Evolutionary conservation across 2,113 vertebrate species (phyloP), one percentile per base, ranked within the genome.

Genomic region (Heterotis niloticus): DNA sequence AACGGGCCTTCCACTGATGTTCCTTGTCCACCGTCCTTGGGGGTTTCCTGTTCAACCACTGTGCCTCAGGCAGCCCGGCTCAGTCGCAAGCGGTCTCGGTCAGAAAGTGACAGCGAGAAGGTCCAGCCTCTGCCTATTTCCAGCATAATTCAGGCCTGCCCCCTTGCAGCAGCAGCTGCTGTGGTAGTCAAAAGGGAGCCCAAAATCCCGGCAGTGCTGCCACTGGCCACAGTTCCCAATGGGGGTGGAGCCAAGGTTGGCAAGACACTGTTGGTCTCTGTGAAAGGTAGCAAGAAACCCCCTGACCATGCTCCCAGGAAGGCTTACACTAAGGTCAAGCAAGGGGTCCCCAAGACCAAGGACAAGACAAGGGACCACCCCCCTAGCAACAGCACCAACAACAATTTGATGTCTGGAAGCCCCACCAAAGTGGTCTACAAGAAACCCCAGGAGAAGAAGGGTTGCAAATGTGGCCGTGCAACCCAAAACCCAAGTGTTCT

Each of bases 401-500:
- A 26, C 16, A 60, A 91, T 0, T 93, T 96, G 79, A 86, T 96
- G 83, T 96, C 96, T 0, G 95, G 96, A 82, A 97, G 96, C 86
- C 96, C 97, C 4, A 97, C 96, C 2, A 99, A 99, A 92, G 96
- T 96, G 82, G 95, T 96, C 76, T 99, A 98, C 75, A 99, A 99
- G 90, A 99, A 99, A 86, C 93, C 96, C 34, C 96, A 96, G 85
- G 98, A 99, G 91, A 99, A 99, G 90, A 99, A 98, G 88, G 98
- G 98, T 88, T 99, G 98, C 87, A 99, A 99, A 91, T 99, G 98
- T 83, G 98, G 98, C 88, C 92, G 97, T 87, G 98, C 98, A 86
- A 99, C 98, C 64, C 98, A 99, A 94, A 99, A 99, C 94, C 98
- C 98, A 90, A 98, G 96, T 86, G 98, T 99, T 95, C 93, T 99